Percentiles rank a stretch among this genome's conserved stretches.
These are phyloP conservation scores for Microplitis mediator DNA, from an alignment of 1,140 invertebrate species.

Conservation along the genomic window DNA sequence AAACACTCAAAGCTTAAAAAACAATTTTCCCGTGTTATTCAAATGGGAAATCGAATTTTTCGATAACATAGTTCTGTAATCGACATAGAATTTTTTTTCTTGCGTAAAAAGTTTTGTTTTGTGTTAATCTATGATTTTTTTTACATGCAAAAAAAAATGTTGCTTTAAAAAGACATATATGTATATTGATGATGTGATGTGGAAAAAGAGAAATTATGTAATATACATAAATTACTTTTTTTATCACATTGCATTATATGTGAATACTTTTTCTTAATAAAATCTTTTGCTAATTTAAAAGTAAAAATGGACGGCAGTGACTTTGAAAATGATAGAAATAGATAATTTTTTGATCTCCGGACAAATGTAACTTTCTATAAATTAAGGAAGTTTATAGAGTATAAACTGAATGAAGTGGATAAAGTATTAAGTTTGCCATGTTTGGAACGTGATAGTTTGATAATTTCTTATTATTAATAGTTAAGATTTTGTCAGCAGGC, in stretches of 20 bases:
- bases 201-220: background rate
- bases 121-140: too few species aligned
- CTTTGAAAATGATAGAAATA: constrained; percentile 36
- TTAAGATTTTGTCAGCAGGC: background rate
- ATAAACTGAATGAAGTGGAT: constrained; percentile 8
- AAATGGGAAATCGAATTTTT: too few species aligned
- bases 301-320: constrained; percentile 14
- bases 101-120: too few species aligned
- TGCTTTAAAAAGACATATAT: background rate
- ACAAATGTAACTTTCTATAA: constrained; percentile 32
- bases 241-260: background rate
- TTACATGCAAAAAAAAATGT: too few species aligned
- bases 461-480: background rate
- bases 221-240: background rate
- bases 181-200: background rate
- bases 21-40: too few species aligned
- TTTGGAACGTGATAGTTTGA: constrained; percentile 9
- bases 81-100: too few species aligned
- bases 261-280: background rate
- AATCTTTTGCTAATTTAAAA: background rate
- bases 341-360: constrained; percentile 46
- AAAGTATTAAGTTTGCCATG: constrained; percentile 25
- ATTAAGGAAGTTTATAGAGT: background rate
- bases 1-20: too few species aligned
- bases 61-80: too few species aligned